Conservation (phyloP, 2,888 invertebrate genomes). For the Cephonodes hylas region DNA sequence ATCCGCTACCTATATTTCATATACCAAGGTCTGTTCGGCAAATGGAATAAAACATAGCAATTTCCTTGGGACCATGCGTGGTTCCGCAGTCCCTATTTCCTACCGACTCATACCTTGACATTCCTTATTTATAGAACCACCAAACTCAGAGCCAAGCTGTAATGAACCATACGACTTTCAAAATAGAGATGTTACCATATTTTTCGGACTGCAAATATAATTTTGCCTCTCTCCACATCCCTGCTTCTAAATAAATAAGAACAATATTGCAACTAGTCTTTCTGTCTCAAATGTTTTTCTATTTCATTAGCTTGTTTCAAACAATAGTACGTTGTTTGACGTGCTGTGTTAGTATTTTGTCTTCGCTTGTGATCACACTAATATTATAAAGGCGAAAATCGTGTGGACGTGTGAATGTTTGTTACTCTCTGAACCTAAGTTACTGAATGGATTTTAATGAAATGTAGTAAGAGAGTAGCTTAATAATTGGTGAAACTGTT, state of each 20-base stretch:
- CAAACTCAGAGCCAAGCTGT: conserved; percentile 19
- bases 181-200: conserved; percentile 15
- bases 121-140: conserved; percentile 23
- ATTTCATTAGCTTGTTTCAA: conserved; percentile 40
- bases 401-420: too few relatives aligned
- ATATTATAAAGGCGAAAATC: too few relatives aligned
- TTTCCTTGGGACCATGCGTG: conserved; percentile 56
- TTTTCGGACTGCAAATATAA: conserved; percentile 17
- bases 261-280: conserved; percentile 50
- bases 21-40: conserved; percentile 54
- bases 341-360: not conserved
- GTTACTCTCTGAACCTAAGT: not conserved
- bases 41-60: conserved; percentile 64
- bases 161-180: conserved; percentile 21
- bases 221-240: conserved; percentile 34
- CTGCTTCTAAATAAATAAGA: conserved; percentile 53
- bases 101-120: conserved; percentile 40
- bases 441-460: not conserved
- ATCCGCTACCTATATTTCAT: conserved; percentile 47
- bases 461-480: too few relatives aligned
- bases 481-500: too few relatives aligned
- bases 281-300: conserved; percentile 38
- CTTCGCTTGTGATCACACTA: too few relatives aligned
- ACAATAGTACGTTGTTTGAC: not conserved
- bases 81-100: conserved; percentile 50